Percentiles rank a stretch among this genome's conserved stretches.
Evolutionary conservation across 2,113 vertebrate species (phyloP).

Genomic region (Chrysochloris asiatica): DNA sequence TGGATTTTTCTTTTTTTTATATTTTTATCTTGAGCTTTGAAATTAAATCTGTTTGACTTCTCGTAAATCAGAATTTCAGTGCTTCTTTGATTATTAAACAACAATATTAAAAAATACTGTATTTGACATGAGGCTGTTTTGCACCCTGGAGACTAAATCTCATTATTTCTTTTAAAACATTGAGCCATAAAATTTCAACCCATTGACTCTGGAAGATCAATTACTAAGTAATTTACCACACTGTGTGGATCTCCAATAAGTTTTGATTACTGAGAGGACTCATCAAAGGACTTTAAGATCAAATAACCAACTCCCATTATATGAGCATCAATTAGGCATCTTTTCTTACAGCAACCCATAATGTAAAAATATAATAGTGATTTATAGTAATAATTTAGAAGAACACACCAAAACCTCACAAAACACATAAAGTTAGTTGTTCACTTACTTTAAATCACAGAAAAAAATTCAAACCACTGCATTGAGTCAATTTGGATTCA

Average conservation of each 20-base stretch:
- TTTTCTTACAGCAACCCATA: neutral
- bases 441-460: too few species aligned
- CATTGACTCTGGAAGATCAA: constrained; percentile 44
- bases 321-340: neutral
- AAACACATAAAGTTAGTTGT: too few species aligned
- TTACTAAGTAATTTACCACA: constrained; percentile 23
- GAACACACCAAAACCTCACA: too few species aligned
- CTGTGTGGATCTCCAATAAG: neutral
- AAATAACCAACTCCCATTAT: neutral
- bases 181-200: constrained; percentile 1
- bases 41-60: constrained; percentile 65
- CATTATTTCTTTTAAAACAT: constrained; percentile 54
- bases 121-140: neutral
- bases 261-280: constrained; percentile 44
- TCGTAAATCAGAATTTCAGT: constrained; percentile 55
- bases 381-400: neutral
- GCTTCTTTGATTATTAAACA: constrained; percentile 42
- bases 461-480: too few species aligned
- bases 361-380: neutral
- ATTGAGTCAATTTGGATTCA: too few species aligned
- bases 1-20: constrained; percentile 58
- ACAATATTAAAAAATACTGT: neutral
- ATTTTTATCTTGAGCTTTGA: constrained; percentile 63
- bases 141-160: constrained; percentile 6
- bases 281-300: constrained; percentile 10